Evolutionary conservation across 64 coral and sea anemone genomes (phyloP).

Genomic region (Orbicella faveolata): DNA sequence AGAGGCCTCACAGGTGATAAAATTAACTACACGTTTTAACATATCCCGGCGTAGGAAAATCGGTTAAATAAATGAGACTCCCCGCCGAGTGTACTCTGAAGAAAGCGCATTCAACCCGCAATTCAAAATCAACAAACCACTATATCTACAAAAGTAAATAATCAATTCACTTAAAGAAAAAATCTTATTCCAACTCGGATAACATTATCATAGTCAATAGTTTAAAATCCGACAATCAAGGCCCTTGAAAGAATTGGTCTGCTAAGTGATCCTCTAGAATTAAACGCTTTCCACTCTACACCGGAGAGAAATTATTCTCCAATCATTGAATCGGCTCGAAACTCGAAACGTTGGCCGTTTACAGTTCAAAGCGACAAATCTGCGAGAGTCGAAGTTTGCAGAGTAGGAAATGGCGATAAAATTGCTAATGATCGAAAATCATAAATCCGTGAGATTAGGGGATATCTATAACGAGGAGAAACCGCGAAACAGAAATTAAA

Average conservation of each 20-base stretch:
- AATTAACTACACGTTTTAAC: conserved; percentile 6
- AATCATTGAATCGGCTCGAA: background rate
- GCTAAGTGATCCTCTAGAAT: background rate
- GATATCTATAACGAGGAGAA: conserved; percentile 4
- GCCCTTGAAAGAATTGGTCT: conserved; percentile 33
- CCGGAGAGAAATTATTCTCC: background rate
- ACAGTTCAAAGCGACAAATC: background rate
- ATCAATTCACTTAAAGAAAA: conserved; percentile 18
- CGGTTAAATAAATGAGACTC: background rate
- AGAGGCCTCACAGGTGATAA: background rate
- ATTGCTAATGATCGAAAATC: conserved; percentile 4
- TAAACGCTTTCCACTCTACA: background rate
- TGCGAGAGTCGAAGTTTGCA: background rate
- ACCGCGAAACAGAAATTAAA: conserved; percentile 3
- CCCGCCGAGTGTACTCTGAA: conserved; percentile 22
- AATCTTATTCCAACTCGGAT: background rate
- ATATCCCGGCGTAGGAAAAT: background rate
- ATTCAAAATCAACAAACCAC: conserved; percentile 31
- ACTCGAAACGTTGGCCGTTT: background rate
- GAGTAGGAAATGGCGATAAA: conserved; percentile 14
- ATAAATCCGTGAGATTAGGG: conserved; percentile 24
- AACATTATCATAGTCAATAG: conserved; percentile 2
- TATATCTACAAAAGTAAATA: conserved; percentile 3
- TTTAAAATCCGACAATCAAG: conserved; percentile 22
- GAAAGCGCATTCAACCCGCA: conserved; percentile 15